Base-by-base conservation (phyloP, 2,113 vertebrate genomes). In the Apteryx mantelli region DNA sequence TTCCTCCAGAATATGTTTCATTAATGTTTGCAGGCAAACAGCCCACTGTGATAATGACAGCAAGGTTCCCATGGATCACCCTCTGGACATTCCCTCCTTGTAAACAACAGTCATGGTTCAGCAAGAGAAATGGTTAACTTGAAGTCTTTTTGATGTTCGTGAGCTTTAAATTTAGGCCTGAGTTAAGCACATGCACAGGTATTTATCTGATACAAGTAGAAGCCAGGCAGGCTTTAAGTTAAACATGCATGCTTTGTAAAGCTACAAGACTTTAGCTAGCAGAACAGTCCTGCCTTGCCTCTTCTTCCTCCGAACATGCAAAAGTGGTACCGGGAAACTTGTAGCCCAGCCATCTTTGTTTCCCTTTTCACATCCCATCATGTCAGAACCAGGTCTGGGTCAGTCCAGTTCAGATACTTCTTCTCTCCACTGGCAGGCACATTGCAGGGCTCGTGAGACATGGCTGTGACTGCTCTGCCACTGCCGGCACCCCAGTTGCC, bases 31-130 rank as follows among this genome's bases (percentile, higher is more conserved):
- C 74, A 92, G 86, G 52, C 32, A 25, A 44, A 28, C 56, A 52
- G 50, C 44, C 24, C 66, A n/a, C 1, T 1, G 0, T n/a, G 56
- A 50, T 42, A 36, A 14, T 0, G 0, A 50, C n/a, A 69, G 53
- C 58, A 69, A 44, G 44, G 28, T 78, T 46, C 22, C 38, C 53
- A 11, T 61, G 1, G 1, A 53, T 60, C 5, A 22, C 10, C 53
- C 34, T 38, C 4, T 0, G 3, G 24, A 69, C 58, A 69, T 76
- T 79, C n/a, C 38, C 76, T 68, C 79, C 64, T 52, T 66, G 19
- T 30, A 36, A 68, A 55, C 1, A 5, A 82, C 64, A 75, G 60
- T 19, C 40, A 17, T 2, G 1, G 19, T 64, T 89, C 66, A 69
- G 53, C 21, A 75, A 75, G 52, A 81, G 5, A 70, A 75, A 25